Conservation (phyloP, 1,140 invertebrate genomes). For the Elymnias hypermnestra region DNA sequence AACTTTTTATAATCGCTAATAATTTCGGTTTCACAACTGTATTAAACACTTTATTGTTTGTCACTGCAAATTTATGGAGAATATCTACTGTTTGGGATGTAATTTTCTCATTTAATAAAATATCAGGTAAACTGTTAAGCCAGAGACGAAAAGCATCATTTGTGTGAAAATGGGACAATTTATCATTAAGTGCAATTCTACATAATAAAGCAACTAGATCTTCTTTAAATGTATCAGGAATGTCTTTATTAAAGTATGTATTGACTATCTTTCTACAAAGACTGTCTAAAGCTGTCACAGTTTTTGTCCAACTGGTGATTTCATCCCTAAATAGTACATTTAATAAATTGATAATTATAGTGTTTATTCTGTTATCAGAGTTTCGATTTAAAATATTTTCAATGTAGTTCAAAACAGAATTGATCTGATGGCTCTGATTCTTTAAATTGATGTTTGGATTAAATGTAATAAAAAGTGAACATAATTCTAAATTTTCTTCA, state of each 20-base stretch:
- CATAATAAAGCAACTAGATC: slow-evolving; percentile 67
- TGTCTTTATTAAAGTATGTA: slow-evolving; percentile 56
- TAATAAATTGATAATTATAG: slow-evolving; percentile 56
- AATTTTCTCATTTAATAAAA: slow-evolving; percentile 56
- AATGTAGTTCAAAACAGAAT: slow-evolving; percentile 61
- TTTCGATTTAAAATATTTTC: slow-evolving; percentile 59
- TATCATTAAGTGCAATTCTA: slow-evolving; percentile 62
- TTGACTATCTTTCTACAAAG: slow-evolving; percentile 64
- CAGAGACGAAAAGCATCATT: slow-evolving; percentile 56
- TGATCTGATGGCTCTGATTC: slow-evolving; percentile 45
- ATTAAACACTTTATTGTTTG: slow-evolving; percentile 61
- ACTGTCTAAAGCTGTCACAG: slow-evolving; percentile 38
- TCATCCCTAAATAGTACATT: slow-evolving; percentile 55
- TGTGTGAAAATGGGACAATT: slow-evolving; percentile 53
- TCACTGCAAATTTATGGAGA: slow-evolving; percentile 62
- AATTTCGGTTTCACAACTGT: slow-evolving; percentile 54
- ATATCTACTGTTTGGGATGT: slow-evolving; percentile 61
- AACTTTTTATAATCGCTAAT: slow-evolving; percentile 55
- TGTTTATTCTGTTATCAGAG: slow-evolving; percentile 34
- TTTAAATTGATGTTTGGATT: slow-evolving; percentile 61
- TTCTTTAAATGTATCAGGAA: slow-evolving; percentile 46
- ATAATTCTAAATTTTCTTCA: slow-evolving; percentile 74
- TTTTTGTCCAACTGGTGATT: slow-evolving; percentile 54
- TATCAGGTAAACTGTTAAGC: slow-evolving; percentile 65
- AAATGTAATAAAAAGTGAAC: slow-evolving; percentile 69